phyloP scores from a whole-genome alignment of 2,797 vertebrate genomes.

The Australoheros facetus region DNA sequence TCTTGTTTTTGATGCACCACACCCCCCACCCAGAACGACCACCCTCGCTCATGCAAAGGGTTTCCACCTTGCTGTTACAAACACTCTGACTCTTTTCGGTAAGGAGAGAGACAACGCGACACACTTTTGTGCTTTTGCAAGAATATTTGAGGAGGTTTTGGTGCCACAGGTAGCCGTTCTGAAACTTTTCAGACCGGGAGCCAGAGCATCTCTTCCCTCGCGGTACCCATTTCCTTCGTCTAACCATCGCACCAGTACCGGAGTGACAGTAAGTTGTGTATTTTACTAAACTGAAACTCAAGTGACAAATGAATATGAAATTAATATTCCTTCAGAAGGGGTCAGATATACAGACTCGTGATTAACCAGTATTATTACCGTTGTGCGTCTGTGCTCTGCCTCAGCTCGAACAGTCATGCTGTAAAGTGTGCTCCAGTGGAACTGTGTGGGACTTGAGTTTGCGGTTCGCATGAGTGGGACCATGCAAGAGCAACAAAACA shows the following conservation, averaged over 20 bases:
- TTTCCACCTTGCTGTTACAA: conserved; percentile 63
- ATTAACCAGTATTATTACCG: neutral
- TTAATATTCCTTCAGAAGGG: neutral
- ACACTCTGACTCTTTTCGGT: conserved; percentile 78
- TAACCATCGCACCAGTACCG: neutral
- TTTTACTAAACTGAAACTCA: neutral
- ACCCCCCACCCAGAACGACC: conserved; percentile 78
- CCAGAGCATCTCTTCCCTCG: conserved; percentile 15
- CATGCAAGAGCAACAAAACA: conserved; percentile 64
- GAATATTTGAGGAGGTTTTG: conserved; percentile 37
- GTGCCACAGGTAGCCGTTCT: neutral
- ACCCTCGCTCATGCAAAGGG: conserved; percentile 75
- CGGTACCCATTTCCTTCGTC: neutral
- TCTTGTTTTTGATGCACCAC: conserved; percentile 76
- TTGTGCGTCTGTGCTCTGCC: neutral
- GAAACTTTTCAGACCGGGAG: conserved; percentile 24
- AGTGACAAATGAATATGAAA: neutral
- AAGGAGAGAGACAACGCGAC: conserved; percentile 71
- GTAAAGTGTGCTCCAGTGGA: conserved; percentile 49
- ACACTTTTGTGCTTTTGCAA: conserved; percentile 50
- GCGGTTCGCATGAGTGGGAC: conserved; percentile 68
- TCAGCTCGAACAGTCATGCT: conserved; percentile 71
- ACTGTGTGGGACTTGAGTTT: conserved; percentile 62
- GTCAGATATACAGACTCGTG: neutral
- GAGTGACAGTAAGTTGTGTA: conserved; percentile 51